Evolutionary conservation across 2,888 invertebrate genomes (phyloP), one percentile per base, ranked within the genome.

Genomic region (Pinctada fucata): DNA sequence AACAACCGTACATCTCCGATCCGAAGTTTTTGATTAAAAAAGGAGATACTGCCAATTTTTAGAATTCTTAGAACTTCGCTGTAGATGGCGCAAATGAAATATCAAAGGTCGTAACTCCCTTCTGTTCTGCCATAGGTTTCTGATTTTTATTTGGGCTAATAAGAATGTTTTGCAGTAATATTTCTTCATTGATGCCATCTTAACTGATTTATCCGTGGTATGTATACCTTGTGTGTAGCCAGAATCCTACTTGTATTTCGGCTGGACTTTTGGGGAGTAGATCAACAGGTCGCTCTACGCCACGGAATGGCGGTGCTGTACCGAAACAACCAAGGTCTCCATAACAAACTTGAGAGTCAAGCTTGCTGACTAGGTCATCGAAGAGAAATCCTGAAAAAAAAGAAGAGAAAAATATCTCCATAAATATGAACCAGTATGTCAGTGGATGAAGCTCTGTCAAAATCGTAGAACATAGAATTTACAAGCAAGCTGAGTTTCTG

Each of bases 301-400:
- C 97, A 1, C 81, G 72, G 69, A 84, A 87, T 48, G 87, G 86
- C 2, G 81, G 58, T 1, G 96, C 95, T 90, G 97, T 96, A 90
- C 96, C 96, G 93, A 97, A 98, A 90, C 98, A 98, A 3, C 97
- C 97, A 76, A 97, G 94, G 82, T 96, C 96, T 47, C 95, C 95
- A 91, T 97, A 98, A 92, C 97, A 98, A 1, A 97, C 96, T 82
- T 93, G 66, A 47, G 79, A 79, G 51, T 83, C 82, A 0, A 72
- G 58, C 58, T 58, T 6, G 13, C 13, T 58, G 3, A 65, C 66
- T 3, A 87, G 45, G 13, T 66, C 79, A 49, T 84, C 80, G 48
- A 83, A 75, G 8, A 83, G 70, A 52, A 83, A 80, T 58, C 80
- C 83, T 83, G 69, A 66, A 78, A 74, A 63, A 6, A 49, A 8